These are phyloP conservation scores for Drosophila kambysellisi DNA, from an alignment of 2,888 invertebrate species.

Conservation along the genomic window DNA sequence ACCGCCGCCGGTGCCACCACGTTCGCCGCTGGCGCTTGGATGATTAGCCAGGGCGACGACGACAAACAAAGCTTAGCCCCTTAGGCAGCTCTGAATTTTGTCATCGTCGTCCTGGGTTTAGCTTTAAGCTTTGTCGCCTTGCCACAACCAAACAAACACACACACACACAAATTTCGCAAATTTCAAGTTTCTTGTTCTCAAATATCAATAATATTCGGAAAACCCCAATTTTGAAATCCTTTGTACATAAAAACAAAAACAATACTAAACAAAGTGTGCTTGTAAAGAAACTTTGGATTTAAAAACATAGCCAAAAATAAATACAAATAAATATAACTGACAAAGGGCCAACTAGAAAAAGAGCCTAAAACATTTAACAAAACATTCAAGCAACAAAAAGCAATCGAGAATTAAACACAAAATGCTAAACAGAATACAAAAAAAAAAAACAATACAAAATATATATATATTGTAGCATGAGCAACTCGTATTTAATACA, in stretches of 20 bases:
- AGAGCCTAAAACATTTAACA: constrained; percentile 12
- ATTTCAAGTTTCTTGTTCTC: constrained; percentile 36
- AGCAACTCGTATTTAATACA: constrained; percentile 76
- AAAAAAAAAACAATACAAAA: not conserved
- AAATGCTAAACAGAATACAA: constrained; percentile 44
- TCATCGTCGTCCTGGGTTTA: constrained; percentile 50
- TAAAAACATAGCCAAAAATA: constrained; percentile 51
- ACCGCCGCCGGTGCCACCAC: constrained; percentile 70
- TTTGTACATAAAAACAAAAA: constrained; percentile 58
- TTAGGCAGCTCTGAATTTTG: constrained; percentile 14
- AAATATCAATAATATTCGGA: constrained; percentile 17
- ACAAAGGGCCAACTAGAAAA: constrained; percentile 36
- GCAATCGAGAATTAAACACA: constrained; percentile 66
- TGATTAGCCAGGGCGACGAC: constrained; percentile 55
- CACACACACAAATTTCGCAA: constrained; percentile 15
- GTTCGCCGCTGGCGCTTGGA: constrained; percentile 71
- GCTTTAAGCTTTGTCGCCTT: constrained; percentile 56
- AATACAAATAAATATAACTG: constrained; percentile 18
- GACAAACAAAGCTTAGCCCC: constrained; percentile 12
- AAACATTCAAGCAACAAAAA: constrained; percentile 43
- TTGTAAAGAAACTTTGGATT: constrained; percentile 59
- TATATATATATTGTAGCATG: constrained; percentile 58
- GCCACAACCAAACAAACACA: constrained; percentile 29
- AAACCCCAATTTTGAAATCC: constrained; percentile 22
- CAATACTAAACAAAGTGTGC: constrained; percentile 41